These are phyloP conservation scores for Oikopleura albicans DNA, from an alignment of 23 tunicate species.

Conservation along the genomic window DNA sequence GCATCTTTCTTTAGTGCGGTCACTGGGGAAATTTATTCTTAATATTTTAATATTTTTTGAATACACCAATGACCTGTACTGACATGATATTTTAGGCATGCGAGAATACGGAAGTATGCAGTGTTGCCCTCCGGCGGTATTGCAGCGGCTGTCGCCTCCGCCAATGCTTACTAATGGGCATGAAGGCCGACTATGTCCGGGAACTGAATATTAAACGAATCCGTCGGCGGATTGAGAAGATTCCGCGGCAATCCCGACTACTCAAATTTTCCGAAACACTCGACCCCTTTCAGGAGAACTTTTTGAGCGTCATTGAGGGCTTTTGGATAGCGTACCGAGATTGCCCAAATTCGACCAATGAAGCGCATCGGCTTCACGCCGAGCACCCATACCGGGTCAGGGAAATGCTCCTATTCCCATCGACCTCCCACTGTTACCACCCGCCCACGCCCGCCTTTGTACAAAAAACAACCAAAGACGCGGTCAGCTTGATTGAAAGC, in stretches of 20 bases:
- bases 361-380: background rate
- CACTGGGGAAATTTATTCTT: too few relatives aligned
- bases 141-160: conserved; percentile 5
- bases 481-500: background rate
- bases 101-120: background rate
- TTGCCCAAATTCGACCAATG: background rate
- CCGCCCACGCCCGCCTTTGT: background rate
- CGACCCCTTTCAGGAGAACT: conserved; percentile 13
- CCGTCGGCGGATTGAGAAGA: background rate
- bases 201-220: conserved; percentile 7
- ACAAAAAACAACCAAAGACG: background rate
- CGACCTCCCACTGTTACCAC: background rate
- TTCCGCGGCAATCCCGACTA: background rate
- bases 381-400: background rate
- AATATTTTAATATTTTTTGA: too few relatives aligned
- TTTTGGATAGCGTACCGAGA: background rate
- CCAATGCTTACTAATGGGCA: background rate
- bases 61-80: too few relatives aligned
- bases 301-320: background rate
- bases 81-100: background rate
- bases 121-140: background rate
- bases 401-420: background rate
- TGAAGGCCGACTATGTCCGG: conserved; percentile 11
- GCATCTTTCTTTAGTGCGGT: too few relatives aligned
- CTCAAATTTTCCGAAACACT: background rate